Percentiles rank a stretch among this genome's conserved stretches.
phyloP scores from a whole-genome alignment of 2,113 vertebrate genomes.

The Phocoena sinus region DNA sequence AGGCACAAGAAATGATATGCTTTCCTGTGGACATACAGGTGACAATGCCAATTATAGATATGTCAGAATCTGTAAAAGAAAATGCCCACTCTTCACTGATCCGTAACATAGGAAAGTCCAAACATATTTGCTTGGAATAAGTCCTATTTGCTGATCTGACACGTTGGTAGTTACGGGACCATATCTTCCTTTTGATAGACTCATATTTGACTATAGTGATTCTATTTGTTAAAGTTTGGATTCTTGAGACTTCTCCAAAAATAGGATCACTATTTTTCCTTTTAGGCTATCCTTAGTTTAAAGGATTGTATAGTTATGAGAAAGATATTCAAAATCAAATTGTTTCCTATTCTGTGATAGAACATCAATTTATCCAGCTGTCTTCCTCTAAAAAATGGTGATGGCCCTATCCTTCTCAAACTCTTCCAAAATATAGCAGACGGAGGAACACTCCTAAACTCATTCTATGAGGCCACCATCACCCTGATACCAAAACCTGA shows the following conservation, averaged over 20 bases:
- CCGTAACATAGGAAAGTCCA: not conserved
- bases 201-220: not conserved
- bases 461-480: no score
- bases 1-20: not conserved
- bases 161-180: not conserved
- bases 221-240: not conserved
- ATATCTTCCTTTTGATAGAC: not conserved
- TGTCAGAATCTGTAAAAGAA: not conserved
- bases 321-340: not conserved
- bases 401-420: not conserved
- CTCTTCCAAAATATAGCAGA: no score
- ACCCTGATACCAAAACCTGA: no score
- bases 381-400: not conserved
- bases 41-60: not conserved
- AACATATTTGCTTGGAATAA: not conserved
- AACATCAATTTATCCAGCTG: not conserved
- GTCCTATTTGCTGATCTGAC: not conserved
- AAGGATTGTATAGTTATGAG: not conserved
- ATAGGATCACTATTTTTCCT: not conserved
- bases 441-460: no score
- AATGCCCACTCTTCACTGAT: not conserved
- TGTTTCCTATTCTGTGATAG: not conserved
- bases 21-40: not conserved
- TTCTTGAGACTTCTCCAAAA: not conserved
- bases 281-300: not conserved